Evolutionary conservation across 2,888 invertebrate species (phyloP).

Genomic region (Leptinotarsa juncta): DNA sequence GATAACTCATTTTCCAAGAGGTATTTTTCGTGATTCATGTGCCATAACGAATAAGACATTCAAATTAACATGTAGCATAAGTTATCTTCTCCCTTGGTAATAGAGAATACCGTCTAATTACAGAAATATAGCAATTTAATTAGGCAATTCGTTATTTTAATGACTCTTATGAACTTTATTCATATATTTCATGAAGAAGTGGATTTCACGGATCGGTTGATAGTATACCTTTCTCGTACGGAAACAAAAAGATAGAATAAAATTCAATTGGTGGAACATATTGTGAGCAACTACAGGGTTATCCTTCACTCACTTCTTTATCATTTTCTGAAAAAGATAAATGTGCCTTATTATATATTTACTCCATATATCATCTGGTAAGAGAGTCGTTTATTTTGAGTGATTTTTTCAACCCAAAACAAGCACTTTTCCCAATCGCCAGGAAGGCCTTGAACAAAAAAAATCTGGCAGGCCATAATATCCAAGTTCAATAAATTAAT

Average conservation of each 20-base stretch:
- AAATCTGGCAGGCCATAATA: too few relatives aligned
- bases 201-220: constrained; percentile 7
- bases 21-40: constrained; percentile 52
- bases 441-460: too few relatives aligned
- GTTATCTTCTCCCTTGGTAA: constrained; percentile 50
- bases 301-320: too few relatives aligned
- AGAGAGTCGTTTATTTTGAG: too few relatives aligned
- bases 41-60: constrained; percentile 52
- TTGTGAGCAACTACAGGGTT: too few relatives aligned
- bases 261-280: not conserved
- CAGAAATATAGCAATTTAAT: constrained; percentile 35
- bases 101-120: constrained; percentile 48
- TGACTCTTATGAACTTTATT: constrained; percentile 35
- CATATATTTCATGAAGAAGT: constrained; percentile 30
- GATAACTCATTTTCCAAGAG: not conserved
- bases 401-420: too few relatives aligned
- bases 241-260: not conserved
- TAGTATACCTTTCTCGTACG: not conserved
- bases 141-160: constrained; percentile 37
- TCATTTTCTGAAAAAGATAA: too few relatives aligned
- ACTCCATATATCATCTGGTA: too few relatives aligned
- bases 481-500: too few relatives aligned
- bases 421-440: too few relatives aligned
- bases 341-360: too few relatives aligned
- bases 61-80: constrained; percentile 51